Evolutionary conservation across 2,797 vertebrate genomes (phyloP), one percentile per base, ranked within the genome.

Genomic region (Urocyon cinereoargenteus): DNA sequence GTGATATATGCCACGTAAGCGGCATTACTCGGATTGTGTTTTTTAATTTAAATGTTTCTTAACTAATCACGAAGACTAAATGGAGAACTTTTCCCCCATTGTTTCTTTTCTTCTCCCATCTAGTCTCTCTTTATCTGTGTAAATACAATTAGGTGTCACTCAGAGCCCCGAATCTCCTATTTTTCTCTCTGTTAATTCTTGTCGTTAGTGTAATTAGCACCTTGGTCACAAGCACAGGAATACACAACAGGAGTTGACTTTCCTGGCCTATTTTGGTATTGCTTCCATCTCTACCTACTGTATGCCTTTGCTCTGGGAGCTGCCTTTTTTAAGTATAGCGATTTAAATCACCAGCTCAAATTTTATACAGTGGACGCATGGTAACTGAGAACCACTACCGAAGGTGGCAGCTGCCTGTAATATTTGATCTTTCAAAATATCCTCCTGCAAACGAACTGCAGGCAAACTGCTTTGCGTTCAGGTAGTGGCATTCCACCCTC

Each of bases 1-100:
- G 94, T 89, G 94, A 82, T 97, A 95, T 15, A 97, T 98, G 51
- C 91, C 87, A 96, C 64, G 94, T 13, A 45, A 92, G 45, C 77
- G 94, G 31, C 4, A 83, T 92, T 98, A 92, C 75, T 97, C 51
- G 51, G 72, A 86, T 45, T 85, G 96, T 96, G 12, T 31, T 91
- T 91, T 94, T 91, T 96, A 96, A 97, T 98, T 98, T 26, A 34
- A 3, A 95, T 94, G 82, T 97, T 97, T 97, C 86, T 62, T 53
- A 95, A 90, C 91, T 97, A 96, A 96, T 97, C 98, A 92, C 57
- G 21, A 94, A 97, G 21, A 93, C 59, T 34, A 92, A 98, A 92
- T 91, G 62, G 97, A 97, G 62, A 98, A 82, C 15, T 82, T 96
- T 34, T 45, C 91, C 89, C 28, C 18, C 18, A 31, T 82, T 21